phyloP scores from a whole-genome alignment of 2,113 vertebrate genomes.

The Chlorocebus sabaeus region DNA sequence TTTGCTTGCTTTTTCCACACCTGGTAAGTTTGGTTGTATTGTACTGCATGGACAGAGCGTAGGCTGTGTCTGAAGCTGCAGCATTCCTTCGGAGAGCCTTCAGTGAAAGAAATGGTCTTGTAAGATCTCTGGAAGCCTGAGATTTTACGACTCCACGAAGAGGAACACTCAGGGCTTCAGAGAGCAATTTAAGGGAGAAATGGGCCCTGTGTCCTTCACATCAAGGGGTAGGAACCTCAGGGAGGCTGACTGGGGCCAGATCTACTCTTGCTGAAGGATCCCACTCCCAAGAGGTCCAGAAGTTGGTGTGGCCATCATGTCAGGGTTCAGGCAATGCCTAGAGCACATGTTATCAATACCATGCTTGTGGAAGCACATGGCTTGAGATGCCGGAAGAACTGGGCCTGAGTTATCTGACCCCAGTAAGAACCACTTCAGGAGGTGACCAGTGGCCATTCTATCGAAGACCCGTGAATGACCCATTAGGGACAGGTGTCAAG shows the following conservation, averaged over 20 bases:
- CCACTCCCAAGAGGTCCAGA: not conserved
- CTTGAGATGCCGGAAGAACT: rapidly evolving
- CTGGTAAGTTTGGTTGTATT: not conserved
- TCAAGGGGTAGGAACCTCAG: no score
- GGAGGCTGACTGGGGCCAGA: not conserved
- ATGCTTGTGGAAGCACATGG: not conserved
- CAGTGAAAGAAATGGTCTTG: not conserved
- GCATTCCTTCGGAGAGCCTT: not conserved
- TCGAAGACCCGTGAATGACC: not conserved
- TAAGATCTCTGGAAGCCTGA: not conserved
- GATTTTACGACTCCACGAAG: no score
- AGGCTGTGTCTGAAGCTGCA: no score
- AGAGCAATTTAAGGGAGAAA: not conserved
- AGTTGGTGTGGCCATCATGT: not conserved
- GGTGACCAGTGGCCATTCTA: not conserved
- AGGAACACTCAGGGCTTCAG: not conserved
- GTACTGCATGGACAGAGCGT: not conserved
- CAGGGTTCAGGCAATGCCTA: not conserved
- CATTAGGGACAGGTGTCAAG: not conserved
- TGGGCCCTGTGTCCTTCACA: not conserved
- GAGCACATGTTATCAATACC: no score
- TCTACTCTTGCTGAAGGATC: not conserved
- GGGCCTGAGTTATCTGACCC: not conserved
- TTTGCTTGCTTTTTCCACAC: not conserved
- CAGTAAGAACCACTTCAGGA: rapidly evolving